These are phyloP conservation scores for Pongo abelii DNA, from an alignment of 2,113 vertebrate genomes.

Conservation along the genomic window DNA sequence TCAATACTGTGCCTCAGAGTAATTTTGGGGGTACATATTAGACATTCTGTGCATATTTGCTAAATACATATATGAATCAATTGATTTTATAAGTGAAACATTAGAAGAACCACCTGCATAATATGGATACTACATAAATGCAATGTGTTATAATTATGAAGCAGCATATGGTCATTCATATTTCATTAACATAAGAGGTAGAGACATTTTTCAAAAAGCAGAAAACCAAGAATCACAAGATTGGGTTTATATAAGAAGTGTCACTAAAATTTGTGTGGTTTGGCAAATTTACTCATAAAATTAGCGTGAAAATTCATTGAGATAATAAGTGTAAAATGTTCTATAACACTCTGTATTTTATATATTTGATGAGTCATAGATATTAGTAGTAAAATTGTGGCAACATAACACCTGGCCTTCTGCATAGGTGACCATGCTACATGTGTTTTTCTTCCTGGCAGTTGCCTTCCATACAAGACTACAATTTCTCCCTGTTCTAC, in stretches of 20 bases:
- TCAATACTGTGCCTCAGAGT: neutral
- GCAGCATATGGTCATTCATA: neutral
- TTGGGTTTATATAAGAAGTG: neutral
- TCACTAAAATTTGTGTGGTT: neutral
- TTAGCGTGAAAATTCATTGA: neutral
- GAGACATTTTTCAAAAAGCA: neutral
- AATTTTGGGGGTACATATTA: neutral
- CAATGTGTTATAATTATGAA: neutral
- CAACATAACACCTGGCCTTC: neutral
- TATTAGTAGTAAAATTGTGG: neutral
- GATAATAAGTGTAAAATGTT: neutral
- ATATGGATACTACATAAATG: neutral
- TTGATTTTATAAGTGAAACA: neutral
- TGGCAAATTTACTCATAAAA: neutral
- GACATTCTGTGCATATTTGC: neutral
- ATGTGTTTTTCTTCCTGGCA: neutral
- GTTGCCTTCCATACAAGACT: neutral
- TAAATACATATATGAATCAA: neutral
- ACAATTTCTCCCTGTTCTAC: neutral
- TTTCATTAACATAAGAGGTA: neutral
- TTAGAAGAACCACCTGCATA: neutral
- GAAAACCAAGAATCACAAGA: neutral
- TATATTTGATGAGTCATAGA: neutral
- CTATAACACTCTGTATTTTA: neutral
- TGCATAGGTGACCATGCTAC: neutral